Conservation (phyloP, 2,113 vertebrate genomes). For the Pipa parva region DNA sequence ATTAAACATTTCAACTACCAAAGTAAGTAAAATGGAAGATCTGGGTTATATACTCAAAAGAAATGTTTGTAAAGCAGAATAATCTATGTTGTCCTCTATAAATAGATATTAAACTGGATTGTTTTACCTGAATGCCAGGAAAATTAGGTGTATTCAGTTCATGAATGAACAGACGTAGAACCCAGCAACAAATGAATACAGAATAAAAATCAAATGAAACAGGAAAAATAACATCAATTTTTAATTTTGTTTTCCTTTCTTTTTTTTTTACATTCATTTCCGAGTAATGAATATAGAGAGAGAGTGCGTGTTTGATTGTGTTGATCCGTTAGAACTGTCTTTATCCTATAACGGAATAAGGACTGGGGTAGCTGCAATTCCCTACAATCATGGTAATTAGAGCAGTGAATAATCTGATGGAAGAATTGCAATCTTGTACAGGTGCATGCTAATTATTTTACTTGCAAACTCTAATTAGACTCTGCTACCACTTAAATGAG, state of each 20-base stretch:
- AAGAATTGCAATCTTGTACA: slow-evolving; percentile 27
- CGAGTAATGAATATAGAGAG: slow-evolving; percentile 37
- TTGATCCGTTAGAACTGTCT: slow-evolving; percentile 39
- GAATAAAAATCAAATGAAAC: slow-evolving; percentile 15
- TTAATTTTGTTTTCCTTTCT: slow-evolving; percentile 32
- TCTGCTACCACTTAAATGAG: slow-evolving; percentile 23
- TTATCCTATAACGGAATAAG: slow-evolving; percentile 43
- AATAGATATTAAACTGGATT: slow-evolving; percentile 3
- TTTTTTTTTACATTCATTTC: slow-evolving; percentile 31
- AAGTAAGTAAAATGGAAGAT: too few relatives aligned
- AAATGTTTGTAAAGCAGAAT: too few relatives aligned
- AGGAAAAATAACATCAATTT: slow-evolving; percentile 25
- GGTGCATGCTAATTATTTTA: slow-evolving; percentile 30
- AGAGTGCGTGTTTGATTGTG: slow-evolving; percentile 39
- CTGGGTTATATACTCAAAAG: too few relatives aligned
- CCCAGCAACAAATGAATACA: not conserved
- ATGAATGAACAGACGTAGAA: slow-evolving; percentile 18
- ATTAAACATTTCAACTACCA: too few relatives aligned
- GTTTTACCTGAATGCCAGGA: slow-evolving; percentile 15
- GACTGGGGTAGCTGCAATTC: slow-evolving; percentile 34
- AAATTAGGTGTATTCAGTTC: too few relatives aligned
- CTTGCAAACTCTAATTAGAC: slow-evolving; percentile 25
- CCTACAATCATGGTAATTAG: slow-evolving; percentile 43
- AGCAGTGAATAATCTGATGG: slow-evolving; percentile 43
- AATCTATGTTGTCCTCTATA: too few relatives aligned